phyloP scores from a whole-genome alignment of 2,113 vertebrate species.

The Diadophis punctatus region DNA sequence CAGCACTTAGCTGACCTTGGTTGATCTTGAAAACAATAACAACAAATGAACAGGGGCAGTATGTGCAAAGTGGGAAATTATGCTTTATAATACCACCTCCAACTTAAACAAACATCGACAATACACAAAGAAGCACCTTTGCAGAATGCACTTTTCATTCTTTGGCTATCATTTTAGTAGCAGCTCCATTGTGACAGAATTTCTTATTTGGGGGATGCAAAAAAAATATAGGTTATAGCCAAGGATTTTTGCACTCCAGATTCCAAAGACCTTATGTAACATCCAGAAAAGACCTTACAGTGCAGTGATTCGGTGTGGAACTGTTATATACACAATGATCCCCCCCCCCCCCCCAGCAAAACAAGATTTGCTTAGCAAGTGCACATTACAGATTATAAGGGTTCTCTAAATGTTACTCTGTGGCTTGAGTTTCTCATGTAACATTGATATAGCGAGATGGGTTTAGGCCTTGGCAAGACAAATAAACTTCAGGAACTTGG shows the following conservation, averaged over 20 bases:
- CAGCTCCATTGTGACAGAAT: slow-evolving; percentile 14
- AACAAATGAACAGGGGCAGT: not conserved
- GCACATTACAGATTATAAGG: slow-evolving; percentile 6
- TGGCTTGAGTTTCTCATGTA: not conserved
- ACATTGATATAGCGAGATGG: not conserved
- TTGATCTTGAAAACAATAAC: not conserved
- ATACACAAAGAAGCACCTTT: too few species aligned
- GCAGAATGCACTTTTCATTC: not conserved
- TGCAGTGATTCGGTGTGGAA: slow-evolving; percentile 20
- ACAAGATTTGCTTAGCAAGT: not conserved
- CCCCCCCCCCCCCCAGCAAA: not conserved
- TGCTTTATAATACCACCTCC: not conserved
- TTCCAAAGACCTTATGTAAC: slow-evolving; percentile 51
- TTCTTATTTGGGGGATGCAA: slow-evolving; percentile 36
- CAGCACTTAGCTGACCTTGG: not conserved
- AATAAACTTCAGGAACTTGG: not conserved
- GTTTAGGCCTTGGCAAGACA: not conserved
- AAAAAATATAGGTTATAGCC: slow-evolving; percentile 23
- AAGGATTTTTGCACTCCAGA: slow-evolving; percentile 46
- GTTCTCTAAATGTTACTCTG: slow-evolving; percentile 18
- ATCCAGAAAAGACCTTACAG: slow-evolving; percentile 42
- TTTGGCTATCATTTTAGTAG: not conserved
- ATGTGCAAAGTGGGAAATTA: not conserved
- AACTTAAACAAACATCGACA: not conserved
- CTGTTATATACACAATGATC: slow-evolving; percentile 37